phyloP scores from a whole-genome alignment of 2,888 invertebrate genomes.

The Drosophila paranaensis region DNA sequence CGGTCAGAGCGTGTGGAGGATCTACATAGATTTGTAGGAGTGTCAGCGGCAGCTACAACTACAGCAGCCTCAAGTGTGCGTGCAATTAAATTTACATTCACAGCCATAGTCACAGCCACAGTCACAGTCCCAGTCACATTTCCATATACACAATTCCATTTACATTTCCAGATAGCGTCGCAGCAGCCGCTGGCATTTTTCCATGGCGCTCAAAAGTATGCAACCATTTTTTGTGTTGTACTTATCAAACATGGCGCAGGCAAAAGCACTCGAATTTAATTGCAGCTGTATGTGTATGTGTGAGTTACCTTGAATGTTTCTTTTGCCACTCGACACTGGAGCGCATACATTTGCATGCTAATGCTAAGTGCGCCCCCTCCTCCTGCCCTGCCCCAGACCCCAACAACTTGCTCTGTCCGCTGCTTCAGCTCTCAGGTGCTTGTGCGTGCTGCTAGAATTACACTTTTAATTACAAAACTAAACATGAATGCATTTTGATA shows the following conservation, averaged over 20 bases:
- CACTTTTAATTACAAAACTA: conserved; percentile 76
- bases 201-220: conserved; percentile 65
- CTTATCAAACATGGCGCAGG: conserved; percentile 63
- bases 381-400: neutral
- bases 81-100: conserved; percentile 67
- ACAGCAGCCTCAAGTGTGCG: conserved; percentile 37
- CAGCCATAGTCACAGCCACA: conserved; percentile 35
- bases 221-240: conserved; percentile 61
- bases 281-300: conserved; percentile 31
- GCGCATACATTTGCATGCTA: conserved; percentile 74
- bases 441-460: conserved; percentile 65
- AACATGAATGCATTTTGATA: conserved; percentile 77
- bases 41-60: conserved; percentile 14
- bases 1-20: conserved; percentile 1
- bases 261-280: conserved; percentile 51
- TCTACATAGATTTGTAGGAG: conserved; percentile 18
- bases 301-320: conserved; percentile 60
- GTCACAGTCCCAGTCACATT: conserved; percentile 55
- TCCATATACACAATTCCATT: conserved; percentile 46
- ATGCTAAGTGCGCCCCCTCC: conserved; percentile 31
- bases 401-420: neutral
- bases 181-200: conserved; percentile 50
- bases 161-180: conserved; percentile 38
- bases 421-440: conserved; percentile 31
- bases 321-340: conserved; percentile 54